Evolutionary conservation across 2,113 vertebrate genomes (phyloP).

Genomic region (Semnornis frantzii): DNA sequence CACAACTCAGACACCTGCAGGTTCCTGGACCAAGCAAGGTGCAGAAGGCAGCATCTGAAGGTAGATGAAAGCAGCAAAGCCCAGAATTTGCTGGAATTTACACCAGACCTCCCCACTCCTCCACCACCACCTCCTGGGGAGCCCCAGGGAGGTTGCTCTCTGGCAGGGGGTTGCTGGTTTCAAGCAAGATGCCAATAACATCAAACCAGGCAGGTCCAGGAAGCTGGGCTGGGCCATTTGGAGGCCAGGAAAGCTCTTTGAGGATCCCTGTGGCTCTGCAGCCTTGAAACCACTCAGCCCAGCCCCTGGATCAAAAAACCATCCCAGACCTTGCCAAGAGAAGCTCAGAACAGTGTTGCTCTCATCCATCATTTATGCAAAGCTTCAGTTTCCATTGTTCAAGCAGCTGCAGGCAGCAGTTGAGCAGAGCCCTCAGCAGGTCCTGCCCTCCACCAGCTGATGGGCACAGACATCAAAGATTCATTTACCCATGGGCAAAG

Average conservation of each 20-base stretch:
- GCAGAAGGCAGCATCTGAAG: no score
- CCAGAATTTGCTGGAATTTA: not conserved
- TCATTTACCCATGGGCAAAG: not conserved
- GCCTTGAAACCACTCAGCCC: not conserved
- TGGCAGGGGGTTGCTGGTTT: not conserved
- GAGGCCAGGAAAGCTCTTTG: not conserved
- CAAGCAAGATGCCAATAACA: fast-evolving
- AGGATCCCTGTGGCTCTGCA: fast-evolving
- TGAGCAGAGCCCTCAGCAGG: not conserved
- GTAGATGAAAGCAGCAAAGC: not conserved
- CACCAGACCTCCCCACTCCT: fast-evolving
- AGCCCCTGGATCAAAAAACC: not conserved
- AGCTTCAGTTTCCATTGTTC: not conserved
- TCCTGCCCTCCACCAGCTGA: not conserved
- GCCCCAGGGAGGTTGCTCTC: not conserved
- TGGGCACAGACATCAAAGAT: not conserved
- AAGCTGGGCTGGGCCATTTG: fast-evolving
- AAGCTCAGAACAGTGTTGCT: not conserved
- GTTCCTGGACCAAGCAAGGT: not conserved
- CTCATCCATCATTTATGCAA: not conserved
- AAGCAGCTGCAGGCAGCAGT: not conserved
- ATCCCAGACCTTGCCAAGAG: not conserved
- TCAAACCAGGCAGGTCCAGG: no score
- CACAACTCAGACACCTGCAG: fast-evolving
- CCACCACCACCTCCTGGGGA: not conserved